A percentile compares a stretch with the other conserved stretches of the same genome.
Evolutionary conservation across 2,888 invertebrate genomes (phyloP).

Genomic region (Leucania comma): DNA sequence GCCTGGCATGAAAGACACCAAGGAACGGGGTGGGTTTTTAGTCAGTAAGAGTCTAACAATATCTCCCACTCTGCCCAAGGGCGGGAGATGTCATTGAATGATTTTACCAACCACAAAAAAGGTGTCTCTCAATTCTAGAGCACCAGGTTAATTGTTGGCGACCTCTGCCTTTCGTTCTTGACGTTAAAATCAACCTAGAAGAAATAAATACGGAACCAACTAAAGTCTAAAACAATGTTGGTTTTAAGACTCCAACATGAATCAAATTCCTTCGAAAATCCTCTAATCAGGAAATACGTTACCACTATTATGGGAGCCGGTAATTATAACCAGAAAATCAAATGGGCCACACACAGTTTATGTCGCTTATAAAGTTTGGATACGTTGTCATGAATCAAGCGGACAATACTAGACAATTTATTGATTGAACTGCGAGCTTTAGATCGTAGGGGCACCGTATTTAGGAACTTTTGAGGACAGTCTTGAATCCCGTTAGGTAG

Average conservation of each 20-base stretch:
- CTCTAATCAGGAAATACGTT: slow-evolving; percentile 21
- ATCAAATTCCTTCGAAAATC: slow-evolving; percentile 18
- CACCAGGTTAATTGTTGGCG: no score
- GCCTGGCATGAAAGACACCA: no score
- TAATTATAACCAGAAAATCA: slow-evolving; percentile 61
- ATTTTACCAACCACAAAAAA: no score
- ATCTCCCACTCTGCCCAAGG: no score
- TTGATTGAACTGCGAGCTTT: slow-evolving; percentile 78
- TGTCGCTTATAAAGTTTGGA: slow-evolving; percentile 64
- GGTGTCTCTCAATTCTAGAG: no score
- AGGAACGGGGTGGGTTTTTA: no score
- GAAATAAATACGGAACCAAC: neutral
- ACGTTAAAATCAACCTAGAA: no score
- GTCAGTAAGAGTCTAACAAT: no score
- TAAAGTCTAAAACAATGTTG: neutral
- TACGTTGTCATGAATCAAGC: slow-evolving; percentile 75
- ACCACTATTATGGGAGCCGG: slow-evolving; percentile 19
- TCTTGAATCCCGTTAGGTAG: neutral
- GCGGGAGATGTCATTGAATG: no score
- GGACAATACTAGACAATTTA: slow-evolving; percentile 82
- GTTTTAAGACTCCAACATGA: neutral
- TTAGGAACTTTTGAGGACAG: neutral
- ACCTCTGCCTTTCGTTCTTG: no score
- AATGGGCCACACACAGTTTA: slow-evolving; percentile 75
- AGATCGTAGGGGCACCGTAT: slow-evolving; percentile 64